Evolutionary conservation across 35 echinoderm and acorn worm genomes (phyloP).

Genomic region (Amphiura filiformis): DNA sequence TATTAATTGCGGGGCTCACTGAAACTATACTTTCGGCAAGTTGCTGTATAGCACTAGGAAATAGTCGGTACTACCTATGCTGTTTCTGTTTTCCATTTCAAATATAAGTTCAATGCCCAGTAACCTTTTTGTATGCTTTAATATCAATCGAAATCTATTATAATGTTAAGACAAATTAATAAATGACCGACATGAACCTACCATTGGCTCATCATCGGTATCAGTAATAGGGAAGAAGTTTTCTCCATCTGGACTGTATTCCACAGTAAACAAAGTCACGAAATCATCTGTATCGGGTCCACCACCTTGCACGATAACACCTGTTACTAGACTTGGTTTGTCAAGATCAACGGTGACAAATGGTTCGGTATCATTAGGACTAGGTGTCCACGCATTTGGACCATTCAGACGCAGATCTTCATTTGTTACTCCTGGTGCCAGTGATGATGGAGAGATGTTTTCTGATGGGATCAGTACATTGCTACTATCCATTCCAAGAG

Average conservation of each 20-base stretch:
- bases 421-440: background rate
- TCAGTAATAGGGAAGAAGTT: constrained; percentile 42
- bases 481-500: background rate
- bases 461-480: background rate
- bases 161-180: background rate
- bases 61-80: too few species aligned
- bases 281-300: constrained; percentile 36
- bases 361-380: constrained; percentile 25
- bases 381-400: constrained; percentile 52
- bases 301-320: constrained; percentile 66
- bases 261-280: constrained; percentile 54
- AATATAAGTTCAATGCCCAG: too few species aligned
- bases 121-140: too few species aligned
- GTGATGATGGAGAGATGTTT: constrained; percentile 3
- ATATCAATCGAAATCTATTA: too few species aligned
- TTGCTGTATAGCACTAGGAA: too few species aligned
- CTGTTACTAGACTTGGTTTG: constrained; percentile 45
- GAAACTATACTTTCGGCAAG: too few species aligned
- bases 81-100: too few species aligned
- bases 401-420: constrained; percentile 9
- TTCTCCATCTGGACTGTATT: constrained; percentile 57
- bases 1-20: too few species aligned
- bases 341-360: constrained; percentile 70
- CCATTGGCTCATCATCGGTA: constrained; percentile 21
- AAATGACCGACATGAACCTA: background rate